These are phyloP conservation scores for Sycobia sp. DNA, from an alignment of 1,140 invertebrate species.

Conservation along the genomic window DNA sequence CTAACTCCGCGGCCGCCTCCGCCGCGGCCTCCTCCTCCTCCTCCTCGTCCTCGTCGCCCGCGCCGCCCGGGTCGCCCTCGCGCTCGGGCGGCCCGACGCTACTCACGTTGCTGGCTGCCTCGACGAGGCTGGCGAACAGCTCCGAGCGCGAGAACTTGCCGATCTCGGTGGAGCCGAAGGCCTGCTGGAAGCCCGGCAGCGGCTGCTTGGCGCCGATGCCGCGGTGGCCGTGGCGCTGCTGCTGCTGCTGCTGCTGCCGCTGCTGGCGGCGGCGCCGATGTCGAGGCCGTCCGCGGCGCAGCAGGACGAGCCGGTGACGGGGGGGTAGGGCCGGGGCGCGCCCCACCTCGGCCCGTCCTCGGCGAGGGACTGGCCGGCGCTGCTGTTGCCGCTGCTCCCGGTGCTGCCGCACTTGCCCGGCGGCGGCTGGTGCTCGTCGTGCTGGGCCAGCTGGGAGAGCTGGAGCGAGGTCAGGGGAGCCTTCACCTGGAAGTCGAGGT, in stretches of 20 bases:
- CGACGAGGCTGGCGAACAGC: constrained; percentile 59
- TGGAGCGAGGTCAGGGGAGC: neutral
- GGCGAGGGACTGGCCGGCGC: no score
- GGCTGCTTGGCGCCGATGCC: constrained; percentile 52
- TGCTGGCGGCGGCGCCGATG: neutral
- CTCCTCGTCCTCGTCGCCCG: no score
- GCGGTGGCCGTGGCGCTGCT: neutral
- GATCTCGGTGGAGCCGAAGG: constrained; percentile 79
- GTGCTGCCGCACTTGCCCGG: neutral
- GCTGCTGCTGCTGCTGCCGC: neutral
- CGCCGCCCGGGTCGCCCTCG: neutral
- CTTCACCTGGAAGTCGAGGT: neutral
- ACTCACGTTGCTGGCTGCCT: constrained; percentile 35
- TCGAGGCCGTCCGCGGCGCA: constrained; percentile 14
- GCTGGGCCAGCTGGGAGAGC: constrained; percentile 26
- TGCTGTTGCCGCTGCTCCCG: no score
- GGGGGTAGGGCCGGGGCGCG: constrained; percentile 10
- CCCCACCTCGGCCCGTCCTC: constrained; percentile 2
- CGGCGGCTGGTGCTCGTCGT: constrained; percentile 31
- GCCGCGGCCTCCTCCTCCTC: no score
- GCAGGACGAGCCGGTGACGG: constrained; percentile 10
- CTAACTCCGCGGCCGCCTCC: no score
- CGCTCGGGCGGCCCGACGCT: constrained; percentile 2
- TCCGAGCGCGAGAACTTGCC: constrained; percentile 70
- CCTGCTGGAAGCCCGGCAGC: constrained; percentile 76